phyloP scores from a whole-genome alignment of 2,888 invertebrate genomes.

The Merodon equestris region DNA sequence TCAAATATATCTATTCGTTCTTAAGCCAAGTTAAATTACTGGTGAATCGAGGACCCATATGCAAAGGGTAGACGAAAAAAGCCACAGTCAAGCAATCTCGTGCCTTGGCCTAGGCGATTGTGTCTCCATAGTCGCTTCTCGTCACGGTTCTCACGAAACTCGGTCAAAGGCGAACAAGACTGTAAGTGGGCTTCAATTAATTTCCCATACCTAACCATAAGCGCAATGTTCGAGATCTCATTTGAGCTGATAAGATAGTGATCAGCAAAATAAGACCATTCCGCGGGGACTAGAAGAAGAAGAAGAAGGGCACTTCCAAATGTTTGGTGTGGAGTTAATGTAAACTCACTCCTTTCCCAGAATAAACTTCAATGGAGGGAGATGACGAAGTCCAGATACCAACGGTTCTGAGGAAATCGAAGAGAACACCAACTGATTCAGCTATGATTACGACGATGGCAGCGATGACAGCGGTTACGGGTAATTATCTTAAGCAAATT shows the following conservation, averaged over 20 bases:
- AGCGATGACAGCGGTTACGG: conserved; percentile 6
- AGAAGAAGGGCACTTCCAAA: neutral
- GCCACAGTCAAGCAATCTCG: no score
- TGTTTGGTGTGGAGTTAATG: neutral
- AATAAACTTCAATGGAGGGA: conserved; percentile 29
- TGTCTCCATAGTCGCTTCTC: no score
- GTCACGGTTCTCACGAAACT: conserved; percentile 49
- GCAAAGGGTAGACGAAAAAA: no score
- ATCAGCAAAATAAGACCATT: no score
- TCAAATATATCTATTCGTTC: no score
- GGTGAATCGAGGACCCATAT: no score
- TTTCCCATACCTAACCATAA: conserved; percentile 26
- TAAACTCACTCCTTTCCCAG: conserved; percentile 30
- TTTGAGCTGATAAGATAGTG: no score
- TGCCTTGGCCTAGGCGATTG: no score
- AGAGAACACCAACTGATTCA: neutral
- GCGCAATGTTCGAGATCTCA: neutral
- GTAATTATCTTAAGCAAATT: conserved; percentile 56
- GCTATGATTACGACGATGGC: neutral
- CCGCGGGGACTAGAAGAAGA: no score
- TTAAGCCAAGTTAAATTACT: no score
- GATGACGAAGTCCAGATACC: neutral
- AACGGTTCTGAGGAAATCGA: neutral
- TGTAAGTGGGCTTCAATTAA: conserved; percentile 37
- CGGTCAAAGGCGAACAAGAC: conserved; percentile 44